These are phyloP conservation scores for Clarias macrocephalus DNA, from an alignment of 2,113 vertebrate genomes.

Conservation along the genomic window DNA sequence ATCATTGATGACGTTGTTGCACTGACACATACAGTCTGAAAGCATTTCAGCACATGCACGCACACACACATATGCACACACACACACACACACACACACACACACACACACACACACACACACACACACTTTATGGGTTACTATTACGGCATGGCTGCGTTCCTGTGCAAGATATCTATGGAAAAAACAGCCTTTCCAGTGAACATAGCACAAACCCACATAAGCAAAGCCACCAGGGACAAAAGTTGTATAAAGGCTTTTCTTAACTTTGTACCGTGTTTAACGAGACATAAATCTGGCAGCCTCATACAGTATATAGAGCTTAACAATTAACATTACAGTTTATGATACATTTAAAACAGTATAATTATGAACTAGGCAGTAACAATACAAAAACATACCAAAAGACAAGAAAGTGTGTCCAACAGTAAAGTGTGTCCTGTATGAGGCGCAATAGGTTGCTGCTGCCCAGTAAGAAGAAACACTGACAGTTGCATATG, in stretches of 20 bases:
- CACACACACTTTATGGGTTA: constrained; percentile 43
- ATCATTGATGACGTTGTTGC: background rate
- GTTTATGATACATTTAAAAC: background rate
- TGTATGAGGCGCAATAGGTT: background rate
- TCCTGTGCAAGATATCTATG: constrained; percentile 41
- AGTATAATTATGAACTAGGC: background rate
- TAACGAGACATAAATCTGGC: background rate
- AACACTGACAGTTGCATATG: constrained; percentile 40
- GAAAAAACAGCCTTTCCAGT: constrained; percentile 49
- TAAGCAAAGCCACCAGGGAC: constrained; percentile 40
- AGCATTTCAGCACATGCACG: background rate
- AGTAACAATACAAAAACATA: constrained; percentile 19
- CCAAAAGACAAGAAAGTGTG: background rate
- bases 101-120: constrained; percentile 19
- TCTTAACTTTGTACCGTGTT: background rate
- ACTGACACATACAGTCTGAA: constrained; percentile 17
- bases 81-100: constrained; percentile 14
- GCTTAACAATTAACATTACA: background rate
- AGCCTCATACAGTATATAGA: background rate
- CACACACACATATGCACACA: background rate
- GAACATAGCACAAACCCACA: constrained; percentile 39
- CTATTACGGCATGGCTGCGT: constrained; percentile 40
- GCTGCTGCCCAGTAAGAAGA: constrained; percentile 4
- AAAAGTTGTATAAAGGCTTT: constrained; percentile 32
- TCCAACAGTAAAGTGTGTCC: background rate